Conservation (phyloP, 2,888 invertebrate genomes). For the Reticulitermes lucifugus region DNA sequence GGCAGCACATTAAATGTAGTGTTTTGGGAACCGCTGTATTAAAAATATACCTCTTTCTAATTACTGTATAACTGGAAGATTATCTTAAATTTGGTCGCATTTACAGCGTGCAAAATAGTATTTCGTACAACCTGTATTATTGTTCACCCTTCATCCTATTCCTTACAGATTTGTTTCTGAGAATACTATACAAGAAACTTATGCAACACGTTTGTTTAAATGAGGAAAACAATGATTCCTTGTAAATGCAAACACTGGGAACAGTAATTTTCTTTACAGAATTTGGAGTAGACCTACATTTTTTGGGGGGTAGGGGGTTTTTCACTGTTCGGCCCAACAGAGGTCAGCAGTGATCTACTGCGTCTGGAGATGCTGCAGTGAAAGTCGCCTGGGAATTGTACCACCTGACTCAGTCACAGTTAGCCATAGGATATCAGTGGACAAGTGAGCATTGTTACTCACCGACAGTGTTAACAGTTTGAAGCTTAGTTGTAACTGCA, state of each 20-base stretch:
- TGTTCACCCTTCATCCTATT: background rate
- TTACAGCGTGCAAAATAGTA: background rate
- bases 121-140: background rate
- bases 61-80: background rate
- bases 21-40: conserved; percentile 8
- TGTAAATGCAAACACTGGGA: background rate
- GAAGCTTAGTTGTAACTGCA: too few relatives aligned
- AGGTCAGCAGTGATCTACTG: conserved; percentile 25
- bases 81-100: background rate
- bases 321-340: background rate
- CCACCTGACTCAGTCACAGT: background rate
- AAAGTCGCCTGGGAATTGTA: conserved; percentile 18
- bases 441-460: background rate
- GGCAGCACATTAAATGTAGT: too few relatives aligned
- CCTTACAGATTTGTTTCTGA: background rate
- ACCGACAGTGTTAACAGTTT: background rate
- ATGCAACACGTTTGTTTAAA: conserved; percentile 13
- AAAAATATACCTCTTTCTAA: background rate
- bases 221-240: background rate
- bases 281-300: background rate
- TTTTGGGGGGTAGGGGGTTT: background rate
- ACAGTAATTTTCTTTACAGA: background rate
- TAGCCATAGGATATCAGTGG: background rate
- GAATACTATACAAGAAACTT: background rate
- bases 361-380: conserved; percentile 16